Percentiles rank a stretch among this genome's conserved stretches.
Evolutionary conservation across 2,797 vertebrate species (phyloP).

Genomic region (Leuciscus waleckii): DNA sequence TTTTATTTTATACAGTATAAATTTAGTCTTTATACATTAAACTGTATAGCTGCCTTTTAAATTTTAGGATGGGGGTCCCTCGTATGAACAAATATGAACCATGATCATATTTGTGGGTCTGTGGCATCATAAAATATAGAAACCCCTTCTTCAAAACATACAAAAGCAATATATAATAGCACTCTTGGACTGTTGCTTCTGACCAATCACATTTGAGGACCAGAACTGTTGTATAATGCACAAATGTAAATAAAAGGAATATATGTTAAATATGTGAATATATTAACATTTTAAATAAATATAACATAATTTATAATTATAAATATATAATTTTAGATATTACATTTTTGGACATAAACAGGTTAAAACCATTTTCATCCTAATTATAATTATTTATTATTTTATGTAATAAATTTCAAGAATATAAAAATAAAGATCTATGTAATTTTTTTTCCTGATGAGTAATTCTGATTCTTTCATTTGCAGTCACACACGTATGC

Average conservation of each 20-base stretch:
- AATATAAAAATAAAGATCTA: background rate
- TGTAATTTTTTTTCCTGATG: background rate
- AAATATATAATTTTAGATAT: background rate
- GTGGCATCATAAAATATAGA: too few species aligned
- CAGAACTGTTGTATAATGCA: background rate
- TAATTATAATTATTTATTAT: background rate
- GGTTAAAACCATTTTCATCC: background rate
- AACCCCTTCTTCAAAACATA: too few species aligned
- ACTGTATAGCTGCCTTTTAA: background rate
- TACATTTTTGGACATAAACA: background rate
- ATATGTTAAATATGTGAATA: background rate
- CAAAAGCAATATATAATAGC: too few species aligned
- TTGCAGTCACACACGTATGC: conserved; percentile 92
- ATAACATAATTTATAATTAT: background rate
- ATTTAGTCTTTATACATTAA: background rate
- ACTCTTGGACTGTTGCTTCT: too few species aligned
- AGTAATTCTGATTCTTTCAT: background rate
- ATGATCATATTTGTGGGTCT: too few species aligned
- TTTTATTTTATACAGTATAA: background rate
- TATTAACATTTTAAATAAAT: too few species aligned
- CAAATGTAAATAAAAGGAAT: background rate
- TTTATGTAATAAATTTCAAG: background rate
- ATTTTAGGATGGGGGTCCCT: too few species aligned
- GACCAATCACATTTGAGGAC: conserved; percentile 7
- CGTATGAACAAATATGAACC: too few species aligned